Evolutionary conservation across 2,797 vertebrate genomes (phyloP), one percentile per base, ranked within the genome.

Genomic region (Coluber constrictor): DNA sequence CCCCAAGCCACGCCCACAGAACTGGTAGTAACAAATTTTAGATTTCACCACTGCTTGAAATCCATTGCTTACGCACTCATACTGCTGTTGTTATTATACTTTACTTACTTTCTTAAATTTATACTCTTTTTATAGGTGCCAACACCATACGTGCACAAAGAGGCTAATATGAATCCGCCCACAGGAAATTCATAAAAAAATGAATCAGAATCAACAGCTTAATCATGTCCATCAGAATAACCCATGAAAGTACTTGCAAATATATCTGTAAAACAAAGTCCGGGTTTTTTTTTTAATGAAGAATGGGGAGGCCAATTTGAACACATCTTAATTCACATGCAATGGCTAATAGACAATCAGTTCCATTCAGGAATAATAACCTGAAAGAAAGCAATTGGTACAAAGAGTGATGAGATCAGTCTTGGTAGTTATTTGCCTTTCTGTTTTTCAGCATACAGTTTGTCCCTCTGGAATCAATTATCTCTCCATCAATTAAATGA

Each of bases 361-460:
- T 29, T 90, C 51, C 86, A 32, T 92, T 94, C 88, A 90, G 55
- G 92, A 95, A 89, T 3, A 94, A 37, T 0, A 3, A 15, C 13
- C 61, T n/a, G 59, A 93, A 94, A 94, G 43, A 93, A 90, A 92
- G 16, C 92, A 1, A 87, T 66, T 83, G 43, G 2, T 61, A 89
- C 90, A 32, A 89, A 15, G 87, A 90, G n/a, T 92, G 70, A 74
- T 54, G 86, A 23, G 2, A 87, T 93, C 91, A 89, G 90, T 32
- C 15, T 66, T 10, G 92, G 13, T 20, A 91, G 13, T 25, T 93
- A 54, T 93, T 94, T 91, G 18, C 3, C n/a, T 92, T 88, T 95
- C 94, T 93, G 32, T 4, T 56, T 37, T 20, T 59, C 1, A 43
- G 18, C 70, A 32, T 27, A 0, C 60, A 74, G 29, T 90, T 94